Base-by-base conservation (phyloP, 1,140 invertebrate genomes). In the Aphaenogaster rudis region DNA sequence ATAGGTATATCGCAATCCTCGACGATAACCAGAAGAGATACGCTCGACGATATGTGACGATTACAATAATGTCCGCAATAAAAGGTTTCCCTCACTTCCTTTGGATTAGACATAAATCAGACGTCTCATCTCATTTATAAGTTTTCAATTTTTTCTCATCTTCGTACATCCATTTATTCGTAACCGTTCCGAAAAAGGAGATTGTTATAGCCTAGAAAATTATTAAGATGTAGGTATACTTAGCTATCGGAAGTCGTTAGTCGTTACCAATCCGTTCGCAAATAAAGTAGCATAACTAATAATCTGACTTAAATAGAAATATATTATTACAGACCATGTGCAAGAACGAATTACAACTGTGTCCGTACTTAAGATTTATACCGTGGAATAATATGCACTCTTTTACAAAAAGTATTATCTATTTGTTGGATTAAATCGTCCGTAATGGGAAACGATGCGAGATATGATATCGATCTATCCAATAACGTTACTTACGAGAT, bases 11-110 rank as follows among this genome's bases (percentile, higher is more conserved):
- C 69, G 72, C 72, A 77, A 80, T 88, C 28, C 33, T n/a, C 61
- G 78, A 84, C 42, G 82, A 91, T 90, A 86, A 88, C 89, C 61
- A 57, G 15, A 64, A 76, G 59, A 90, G 81, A 90, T 86, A 86
- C 59, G 81, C 63, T 54, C 28, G 42, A 61, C 28, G 28, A 28
- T 28, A 28, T 72, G 6, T 48, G 86, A 88, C 85, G 86, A 88
- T 90, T 59, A 90, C 54, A 64, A 90, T 54, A 67, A 66, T 88
- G 42, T 81, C 64, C 50, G 45, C 54, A 50, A 81, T 90, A 72
- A 77, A 66, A 42, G 69, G 2, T 74, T 63, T 80, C 36, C 17
- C 67, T 54, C 76, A 54, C 50, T 67, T 74, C 59, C 45, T 48
- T 69, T 63, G 59, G 74, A 66, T 86, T 61, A 66, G 57, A 64